Percentiles rank a stretch among this genome's conserved stretches.
phyloP scores from a whole-genome alignment of 1,140 invertebrate genomes.

The Pseudobourletiella spinata region DNA sequence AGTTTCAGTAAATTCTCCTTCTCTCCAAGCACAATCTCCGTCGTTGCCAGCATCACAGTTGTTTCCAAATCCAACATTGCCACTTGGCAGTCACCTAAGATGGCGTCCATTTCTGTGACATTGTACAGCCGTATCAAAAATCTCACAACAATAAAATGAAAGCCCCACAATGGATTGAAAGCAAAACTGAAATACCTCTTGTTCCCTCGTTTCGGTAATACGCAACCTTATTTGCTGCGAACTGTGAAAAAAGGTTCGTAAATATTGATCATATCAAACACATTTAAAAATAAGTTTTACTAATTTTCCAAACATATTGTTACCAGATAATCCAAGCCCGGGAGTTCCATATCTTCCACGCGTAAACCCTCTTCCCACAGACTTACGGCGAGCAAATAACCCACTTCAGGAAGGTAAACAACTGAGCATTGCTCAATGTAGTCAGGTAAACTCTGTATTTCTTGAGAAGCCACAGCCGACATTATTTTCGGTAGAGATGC shows the following conservation, averaged over 20 bases:
- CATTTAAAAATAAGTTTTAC: no score
- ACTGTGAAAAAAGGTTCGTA: slow-evolving; percentile 16
- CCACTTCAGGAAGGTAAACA: slow-evolving; percentile 69
- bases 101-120: slow-evolving; percentile 55
- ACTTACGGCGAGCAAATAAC: slow-evolving; percentile 63
- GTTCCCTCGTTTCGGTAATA: slow-evolving; percentile 67
- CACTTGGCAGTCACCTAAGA: slow-evolving; percentile 62
- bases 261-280: slow-evolving; percentile 41
- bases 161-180: no score
- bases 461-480: slow-evolving; percentile 55
- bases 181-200: no score
- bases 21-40: slow-evolving; percentile 54
- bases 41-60: slow-evolving; percentile 59
- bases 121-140: not conserved
- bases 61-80: slow-evolving; percentile 68
- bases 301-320: no score
- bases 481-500: slow-evolving; percentile 43
- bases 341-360: slow-evolving; percentile 48
- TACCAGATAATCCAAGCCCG: slow-evolving; percentile 54
- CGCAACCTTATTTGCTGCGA: slow-evolving; percentile 43
- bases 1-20: slow-evolving; percentile 51
- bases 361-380: slow-evolving; percentile 49
- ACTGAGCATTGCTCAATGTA: slow-evolving; percentile 61
- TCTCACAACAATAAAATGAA: slow-evolving; percentile 12
- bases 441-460: slow-evolving; percentile 55